Evolutionary conservation across 2,797 vertebrate species (phyloP), one percentile per base, ranked within the genome.

Genomic region (Cossypha heuglini): DNA sequence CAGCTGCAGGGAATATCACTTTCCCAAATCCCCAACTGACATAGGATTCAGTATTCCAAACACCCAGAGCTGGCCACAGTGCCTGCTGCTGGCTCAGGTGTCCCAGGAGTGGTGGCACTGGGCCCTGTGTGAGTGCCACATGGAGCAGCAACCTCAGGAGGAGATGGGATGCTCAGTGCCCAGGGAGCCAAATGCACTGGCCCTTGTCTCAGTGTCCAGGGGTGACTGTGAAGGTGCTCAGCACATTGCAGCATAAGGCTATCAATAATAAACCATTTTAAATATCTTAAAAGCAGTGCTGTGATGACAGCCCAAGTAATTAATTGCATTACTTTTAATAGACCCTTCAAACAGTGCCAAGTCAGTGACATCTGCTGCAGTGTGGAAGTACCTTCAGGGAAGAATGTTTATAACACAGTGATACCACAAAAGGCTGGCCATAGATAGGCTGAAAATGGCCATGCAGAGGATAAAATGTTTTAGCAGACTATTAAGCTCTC

Each of bases 271-370:
- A 91, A 92, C 94, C 91, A 81, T 88, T 97, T 95, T 55, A 94
- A 93, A 87, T 83, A 92, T 76, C 96, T 97, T 91, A 96, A 96
- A 97, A 95, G 92, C 74, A 82, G 90, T 73, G 49, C 87, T 86
- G 81, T 92, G 97, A 97, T 98, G 98, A 97, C 97, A 98, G 93
- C 95, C 90, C 94, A 57, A 93, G 91, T 93, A 96, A 97, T 96
- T 96, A 97, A 98, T 98, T 97, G 92, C 90, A 75, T 97, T 95
- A 94, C 98, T 98, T 98, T 98, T 98, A 98, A 98, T 98, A 98
- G 98, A 96, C 85, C 91, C 77, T 97, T 97, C 95, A 90, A 94
- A 95, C 54, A 98, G 96, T 96, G 98, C 97, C 97, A 98, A 97
- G 98, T 96, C 96, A 91, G 97, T 97, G 97, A 97, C 97, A 98